Percentiles rank a stretch among this genome's conserved stretches.
These are phyloP conservation scores for Ephydatia muelleri DNA, from an alignment of 37 sponge, comb jelly and placozoan genomes.

Conservation along the genomic window DNA sequence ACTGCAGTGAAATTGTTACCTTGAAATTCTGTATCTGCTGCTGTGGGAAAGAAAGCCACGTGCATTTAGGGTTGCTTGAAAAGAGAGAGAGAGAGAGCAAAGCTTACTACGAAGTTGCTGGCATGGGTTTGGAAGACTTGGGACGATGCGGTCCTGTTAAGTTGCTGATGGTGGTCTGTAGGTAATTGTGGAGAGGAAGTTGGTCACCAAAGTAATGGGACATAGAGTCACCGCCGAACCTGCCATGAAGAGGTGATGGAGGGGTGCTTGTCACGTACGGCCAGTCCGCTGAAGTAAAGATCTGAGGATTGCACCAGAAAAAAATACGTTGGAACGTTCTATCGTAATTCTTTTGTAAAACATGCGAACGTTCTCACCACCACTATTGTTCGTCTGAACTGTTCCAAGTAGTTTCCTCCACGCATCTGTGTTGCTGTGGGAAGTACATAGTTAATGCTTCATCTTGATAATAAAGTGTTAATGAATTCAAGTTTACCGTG, in stretches of 20 bases:
- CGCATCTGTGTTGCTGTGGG: no score
- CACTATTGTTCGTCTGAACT: no score
- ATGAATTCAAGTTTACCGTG: not conserved
- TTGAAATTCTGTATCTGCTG: slow-evolving; percentile 46
- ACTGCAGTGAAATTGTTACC: slow-evolving; percentile 11
- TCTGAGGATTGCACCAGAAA: not conserved
- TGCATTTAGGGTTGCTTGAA: not conserved
- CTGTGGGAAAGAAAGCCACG: slow-evolving; percentile 14
- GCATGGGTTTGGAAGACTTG: slow-evolving; percentile 46
- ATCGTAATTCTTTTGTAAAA: no score
- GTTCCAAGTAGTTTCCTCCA: no score
- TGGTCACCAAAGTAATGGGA: not conserved
- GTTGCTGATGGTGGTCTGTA: not conserved
- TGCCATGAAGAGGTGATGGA: slow-evolving; percentile 55
- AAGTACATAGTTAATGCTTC: no score
- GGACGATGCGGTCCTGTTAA: slow-evolving; percentile 2
- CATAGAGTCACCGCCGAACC: slow-evolving; percentile 15
- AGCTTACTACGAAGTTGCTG: slow-evolving; percentile 73
- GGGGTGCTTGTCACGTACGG: slow-evolving; percentile 28
- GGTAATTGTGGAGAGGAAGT: not conserved
- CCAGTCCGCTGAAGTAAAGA: slow-evolving; percentile 22
- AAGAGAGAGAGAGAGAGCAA: not conserved
- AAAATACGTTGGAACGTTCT: not conserved
- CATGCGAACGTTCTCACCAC: no score
- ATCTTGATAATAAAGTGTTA: not conserved